Conservation (phyloP, 2,888 invertebrate species). For the Hypercompe scribonia region DNA sequence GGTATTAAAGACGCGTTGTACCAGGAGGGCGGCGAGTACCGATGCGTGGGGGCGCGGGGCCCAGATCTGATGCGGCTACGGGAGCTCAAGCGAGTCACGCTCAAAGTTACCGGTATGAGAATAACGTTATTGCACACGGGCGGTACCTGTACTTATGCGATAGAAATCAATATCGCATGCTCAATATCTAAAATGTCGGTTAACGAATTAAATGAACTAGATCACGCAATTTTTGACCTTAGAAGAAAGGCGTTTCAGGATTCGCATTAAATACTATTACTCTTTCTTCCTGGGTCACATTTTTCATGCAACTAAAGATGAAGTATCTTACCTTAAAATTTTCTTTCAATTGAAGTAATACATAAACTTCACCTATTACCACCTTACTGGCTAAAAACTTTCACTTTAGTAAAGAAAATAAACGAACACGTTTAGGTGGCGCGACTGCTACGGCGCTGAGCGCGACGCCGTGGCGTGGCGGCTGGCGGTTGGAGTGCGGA, state of each 20-base stretch:
- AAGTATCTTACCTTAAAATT: too few species aligned
- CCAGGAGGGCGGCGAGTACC: slow-evolving; percentile 92
- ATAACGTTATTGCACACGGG: too few species aligned
- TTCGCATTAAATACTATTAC: too few species aligned
- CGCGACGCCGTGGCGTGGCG: slow-evolving; percentile 63
- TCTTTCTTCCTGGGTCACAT: not conserved
- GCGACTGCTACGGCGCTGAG: slow-evolving; percentile 75
- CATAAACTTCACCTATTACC: too few species aligned
- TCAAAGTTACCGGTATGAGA: slow-evolving; percentile 73
- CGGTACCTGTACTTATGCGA: too few species aligned
- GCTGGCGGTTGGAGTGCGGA: slow-evolving; percentile 79
- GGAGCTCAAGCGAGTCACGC: slow-evolving; percentile 78
- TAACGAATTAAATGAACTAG: too few species aligned
- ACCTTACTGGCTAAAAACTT: too few species aligned
- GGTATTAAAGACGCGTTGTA: slow-evolving; percentile 90
- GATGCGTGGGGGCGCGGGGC: slow-evolving; percentile 87
- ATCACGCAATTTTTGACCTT: too few species aligned
- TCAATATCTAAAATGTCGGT: too few species aligned
- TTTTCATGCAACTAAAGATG: not conserved
- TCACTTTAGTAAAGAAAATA: too few species aligned
- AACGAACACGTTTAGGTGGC: slow-evolving; percentile 55
- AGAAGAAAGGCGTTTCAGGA: not conserved
- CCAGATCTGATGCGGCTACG: slow-evolving; percentile 70
- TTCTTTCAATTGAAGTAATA: too few species aligned
- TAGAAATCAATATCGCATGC: not conserved